Conservation (phyloP, 2,797 vertebrate species). For the Pyrocephalus nanus region DNA sequence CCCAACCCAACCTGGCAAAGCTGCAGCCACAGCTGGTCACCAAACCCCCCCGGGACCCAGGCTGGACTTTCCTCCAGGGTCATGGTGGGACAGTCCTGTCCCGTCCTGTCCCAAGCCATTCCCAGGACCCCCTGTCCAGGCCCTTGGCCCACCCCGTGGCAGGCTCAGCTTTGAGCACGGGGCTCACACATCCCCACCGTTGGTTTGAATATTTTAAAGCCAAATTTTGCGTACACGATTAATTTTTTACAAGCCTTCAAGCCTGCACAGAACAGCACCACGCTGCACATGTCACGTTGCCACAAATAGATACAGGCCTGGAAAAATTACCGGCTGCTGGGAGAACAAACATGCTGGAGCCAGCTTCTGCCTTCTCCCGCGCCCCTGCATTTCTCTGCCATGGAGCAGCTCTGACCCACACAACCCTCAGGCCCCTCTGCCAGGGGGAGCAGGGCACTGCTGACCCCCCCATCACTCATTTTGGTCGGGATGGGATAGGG, state of each 20-base stretch:
- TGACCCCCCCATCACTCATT: neutral
- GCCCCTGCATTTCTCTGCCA: neutral
- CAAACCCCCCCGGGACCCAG: fast-evolving
- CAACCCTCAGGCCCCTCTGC: neutral
- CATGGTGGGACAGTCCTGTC: fast-evolving
- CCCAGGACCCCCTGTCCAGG: neutral
- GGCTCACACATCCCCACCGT: neutral
- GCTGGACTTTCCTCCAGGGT: neutral
- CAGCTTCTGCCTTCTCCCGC: neutral
- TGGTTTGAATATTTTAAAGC: neutral
- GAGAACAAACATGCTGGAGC: conserved; percentile 27
- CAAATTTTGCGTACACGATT: conserved; percentile 26
- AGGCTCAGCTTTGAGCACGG: neutral
- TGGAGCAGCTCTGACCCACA: neutral
- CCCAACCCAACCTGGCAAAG: neutral
- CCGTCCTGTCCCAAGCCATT: fast-evolving
- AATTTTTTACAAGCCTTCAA: conserved; percentile 50
- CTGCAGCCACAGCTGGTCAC: neutral
- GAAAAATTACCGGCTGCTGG: conserved; percentile 25
- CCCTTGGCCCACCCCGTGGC: fast-evolving
- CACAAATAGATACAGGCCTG: conserved; percentile 50
- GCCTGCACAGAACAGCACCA: conserved; percentile 37
- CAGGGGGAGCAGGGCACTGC: fast-evolving
- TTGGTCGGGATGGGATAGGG: neutral
- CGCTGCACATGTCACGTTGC: conserved; percentile 27